Evolutionary conservation across 2,888 invertebrate species (phyloP).

Genomic region (Drosophila koepferae): DNA sequence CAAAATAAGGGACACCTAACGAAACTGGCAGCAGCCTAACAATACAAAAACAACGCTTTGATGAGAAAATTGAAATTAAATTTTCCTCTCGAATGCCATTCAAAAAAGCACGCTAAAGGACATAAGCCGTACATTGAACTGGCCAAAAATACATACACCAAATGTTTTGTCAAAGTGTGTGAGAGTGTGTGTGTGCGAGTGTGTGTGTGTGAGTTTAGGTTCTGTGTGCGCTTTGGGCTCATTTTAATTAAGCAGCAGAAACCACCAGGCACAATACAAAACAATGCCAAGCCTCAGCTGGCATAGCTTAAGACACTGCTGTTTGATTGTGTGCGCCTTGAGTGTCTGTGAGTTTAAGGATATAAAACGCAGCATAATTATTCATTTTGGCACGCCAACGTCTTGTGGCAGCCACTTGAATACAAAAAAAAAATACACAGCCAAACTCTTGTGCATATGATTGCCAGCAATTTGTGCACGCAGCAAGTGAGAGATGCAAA

Average conservation of each 20-base stretch:
- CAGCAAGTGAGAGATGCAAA: conserved; percentile 65
- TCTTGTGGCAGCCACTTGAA: conserved; percentile 64
- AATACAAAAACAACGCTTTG: conserved; percentile 26
- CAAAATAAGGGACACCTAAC: conserved; percentile 31
- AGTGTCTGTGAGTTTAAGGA: conserved; percentile 4
- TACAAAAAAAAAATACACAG: conserved; percentile 41
- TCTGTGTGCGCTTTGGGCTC: conserved; percentile 46
- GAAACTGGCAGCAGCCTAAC: conserved; percentile 3
- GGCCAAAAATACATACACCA: conserved; percentile 13
- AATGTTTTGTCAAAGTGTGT: conserved; percentile 16
- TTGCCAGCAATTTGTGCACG: conserved; percentile 67
- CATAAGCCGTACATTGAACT: conserved; percentile 57
- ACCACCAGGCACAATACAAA: conserved; percentile 19
- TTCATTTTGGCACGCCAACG: conserved; percentile 57
- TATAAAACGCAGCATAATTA: conserved; percentile 63
- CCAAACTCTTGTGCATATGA: conserved; percentile 31
- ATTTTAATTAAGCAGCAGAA: conserved; percentile 55
- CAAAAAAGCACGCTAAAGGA: conserved; percentile 50
- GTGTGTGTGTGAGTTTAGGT: conserved; percentile 1
- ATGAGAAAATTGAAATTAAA: conserved; percentile 71
- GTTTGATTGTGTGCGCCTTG: neutral
- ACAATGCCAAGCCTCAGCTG: conserved; percentile 30
- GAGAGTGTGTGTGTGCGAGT: neutral
- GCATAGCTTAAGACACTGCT: conserved; percentile 6
- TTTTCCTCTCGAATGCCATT: conserved; percentile 57